Evolutionary conservation across 2,888 invertebrate species (phyloP).

Genomic region (Pterostichus madidus): DNA sequence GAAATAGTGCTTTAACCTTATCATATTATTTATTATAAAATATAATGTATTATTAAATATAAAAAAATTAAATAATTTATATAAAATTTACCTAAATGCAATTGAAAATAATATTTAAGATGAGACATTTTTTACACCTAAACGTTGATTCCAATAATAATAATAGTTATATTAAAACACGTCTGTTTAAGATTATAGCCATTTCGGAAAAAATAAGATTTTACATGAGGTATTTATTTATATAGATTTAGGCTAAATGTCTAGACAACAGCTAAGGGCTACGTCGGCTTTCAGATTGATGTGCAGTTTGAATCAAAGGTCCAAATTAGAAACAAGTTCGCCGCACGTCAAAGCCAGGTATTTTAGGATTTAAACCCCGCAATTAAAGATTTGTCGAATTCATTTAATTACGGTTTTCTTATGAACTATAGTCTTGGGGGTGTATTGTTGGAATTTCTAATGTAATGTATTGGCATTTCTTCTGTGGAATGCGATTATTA

Average conservation of each 20-base stretch:
- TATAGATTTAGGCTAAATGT: slow-evolving; percentile 64
- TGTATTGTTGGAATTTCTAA: slow-evolving; percentile 32
- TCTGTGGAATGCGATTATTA: neutral
- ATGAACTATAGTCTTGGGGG: slow-evolving; percentile 42
- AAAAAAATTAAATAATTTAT: too few species aligned
- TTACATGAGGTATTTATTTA: slow-evolving; percentile 41
- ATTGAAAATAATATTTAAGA: too few species aligned
- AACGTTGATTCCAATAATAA: too few species aligned
- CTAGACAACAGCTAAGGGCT: slow-evolving; percentile 64
- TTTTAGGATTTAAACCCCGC: slow-evolving; percentile 40
- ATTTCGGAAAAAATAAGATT: slow-evolving; percentile 36
- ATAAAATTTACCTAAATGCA: too few species aligned
- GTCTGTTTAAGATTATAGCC: slow-evolving; percentile 53
- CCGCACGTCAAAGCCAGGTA: slow-evolving; percentile 55
- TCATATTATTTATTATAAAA: too few species aligned
- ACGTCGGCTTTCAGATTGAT: slow-evolving; percentile 47
- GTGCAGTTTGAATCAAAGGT: slow-evolving; percentile 65
- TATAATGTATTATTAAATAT: too few species aligned
- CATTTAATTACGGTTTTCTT: slow-evolving; percentile 57
- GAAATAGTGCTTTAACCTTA: too few species aligned
- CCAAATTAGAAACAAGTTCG: slow-evolving; percentile 55
- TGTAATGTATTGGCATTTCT: neutral
- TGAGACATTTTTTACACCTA: too few species aligned
- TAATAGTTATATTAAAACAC: neutral
- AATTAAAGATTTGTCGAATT: slow-evolving; percentile 66